Conservation (phyloP, 2,113 vertebrate species). For the Synodontis membranacea region DNA sequence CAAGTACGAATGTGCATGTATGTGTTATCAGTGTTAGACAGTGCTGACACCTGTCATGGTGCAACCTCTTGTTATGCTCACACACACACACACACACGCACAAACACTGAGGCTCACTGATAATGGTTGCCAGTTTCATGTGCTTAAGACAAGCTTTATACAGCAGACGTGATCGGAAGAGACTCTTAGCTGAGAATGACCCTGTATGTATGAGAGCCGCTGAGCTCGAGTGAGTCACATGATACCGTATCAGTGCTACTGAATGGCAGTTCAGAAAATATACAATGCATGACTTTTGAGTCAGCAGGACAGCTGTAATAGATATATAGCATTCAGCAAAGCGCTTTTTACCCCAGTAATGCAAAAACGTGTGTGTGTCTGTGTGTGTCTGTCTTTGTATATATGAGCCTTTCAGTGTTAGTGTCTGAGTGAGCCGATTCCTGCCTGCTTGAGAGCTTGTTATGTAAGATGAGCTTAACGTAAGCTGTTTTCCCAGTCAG, state of each 20-base stretch:
- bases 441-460: background rate
- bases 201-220: background rate
- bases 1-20: background rate
- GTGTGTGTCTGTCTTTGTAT: no score
- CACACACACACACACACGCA: slow-evolving; percentile 23
- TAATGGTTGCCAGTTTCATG: background rate
- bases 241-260: background rate
- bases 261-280: background rate
- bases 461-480: background rate
- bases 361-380: no score
- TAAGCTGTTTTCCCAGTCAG: background rate
- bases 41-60: slow-evolving; percentile 21
- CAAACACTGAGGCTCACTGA: background rate
- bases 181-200: background rate
- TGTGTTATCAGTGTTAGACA: slow-evolving; percentile 31
- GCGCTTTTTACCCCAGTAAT: background rate
- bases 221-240: background rate
- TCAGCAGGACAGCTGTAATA: background rate
- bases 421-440: background rate
- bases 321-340: background rate
- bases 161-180: background rate
- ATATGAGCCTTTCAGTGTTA: background rate
- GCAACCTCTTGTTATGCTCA: slow-evolving; percentile 19
- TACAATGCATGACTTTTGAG: background rate
- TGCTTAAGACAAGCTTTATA: slow-evolving; percentile 10